Conservation (phyloP, 1,140 invertebrate genomes). For the Saccostrea glomerata region DNA sequence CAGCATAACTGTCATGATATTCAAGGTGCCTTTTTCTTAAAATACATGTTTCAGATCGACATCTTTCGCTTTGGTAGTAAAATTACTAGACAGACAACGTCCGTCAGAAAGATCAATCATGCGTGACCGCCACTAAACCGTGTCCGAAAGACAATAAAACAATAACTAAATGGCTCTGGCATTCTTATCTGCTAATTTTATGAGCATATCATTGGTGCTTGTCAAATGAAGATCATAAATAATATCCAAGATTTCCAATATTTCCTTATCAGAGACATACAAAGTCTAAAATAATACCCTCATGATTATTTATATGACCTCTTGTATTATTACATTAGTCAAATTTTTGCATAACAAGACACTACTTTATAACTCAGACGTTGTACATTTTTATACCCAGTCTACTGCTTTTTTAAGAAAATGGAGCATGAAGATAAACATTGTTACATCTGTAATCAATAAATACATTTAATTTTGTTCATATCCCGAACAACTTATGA, state of each 20-base stretch:
- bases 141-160: neutral
- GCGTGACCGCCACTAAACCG: neutral
- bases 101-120: neutral
- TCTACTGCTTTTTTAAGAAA: too few relatives aligned
- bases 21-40: neutral
- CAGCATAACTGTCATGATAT: neutral
- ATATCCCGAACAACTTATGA: too few relatives aligned
- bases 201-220: slow-evolving; percentile 5
- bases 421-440: too few relatives aligned
- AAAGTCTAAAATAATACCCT: neutral
- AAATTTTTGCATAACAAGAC: neutral
- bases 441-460: too few relatives aligned
- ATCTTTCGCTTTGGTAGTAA: neutral
- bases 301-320: slow-evolving; percentile 20
- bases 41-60: neutral
- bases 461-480: too few relatives aligned
- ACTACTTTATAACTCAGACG: too few relatives aligned
- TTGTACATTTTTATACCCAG: too few relatives aligned
- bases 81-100: neutral
- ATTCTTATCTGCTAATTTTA: neutral
- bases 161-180: neutral
- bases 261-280: slow-evolving; percentile 1
- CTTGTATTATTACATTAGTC: neutral
- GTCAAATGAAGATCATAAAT: slow-evolving; percentile 17
- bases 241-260: neutral